Evolutionary conservation across 2,888 invertebrate genomes (phyloP).

Genomic region (Sussaba pulchella): DNA sequence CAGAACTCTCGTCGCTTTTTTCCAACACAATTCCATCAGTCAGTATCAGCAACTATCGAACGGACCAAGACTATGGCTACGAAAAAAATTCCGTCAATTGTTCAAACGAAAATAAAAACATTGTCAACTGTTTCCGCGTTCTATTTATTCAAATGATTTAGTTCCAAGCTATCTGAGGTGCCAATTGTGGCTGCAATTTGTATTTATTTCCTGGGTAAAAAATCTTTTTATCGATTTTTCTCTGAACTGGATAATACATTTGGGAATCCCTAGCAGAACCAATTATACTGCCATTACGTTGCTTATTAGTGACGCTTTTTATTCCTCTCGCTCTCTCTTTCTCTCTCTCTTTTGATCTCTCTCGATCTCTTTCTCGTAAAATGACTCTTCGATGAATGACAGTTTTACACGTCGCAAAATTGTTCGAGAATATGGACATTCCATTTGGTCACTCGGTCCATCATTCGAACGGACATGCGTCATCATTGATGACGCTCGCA

Average conservation of each 20-base stretch:
- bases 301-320: background rate
- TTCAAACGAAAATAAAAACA: background rate
- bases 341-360: too few species aligned
- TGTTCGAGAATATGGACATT: background rate
- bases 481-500: slow-evolving; percentile 25
- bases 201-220: too few species aligned
- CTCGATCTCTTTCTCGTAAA: too few species aligned
- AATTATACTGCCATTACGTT: background rate
- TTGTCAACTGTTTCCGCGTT: background rate
- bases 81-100: slow-evolving; percentile 12
- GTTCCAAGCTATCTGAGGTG: too few species aligned
- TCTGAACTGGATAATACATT: background rate
- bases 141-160: background rate
- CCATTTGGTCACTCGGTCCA: background rate
- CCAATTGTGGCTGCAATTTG: too few species aligned
- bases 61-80: background rate
- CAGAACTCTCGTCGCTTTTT: background rate
- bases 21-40: background rate
- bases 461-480: slow-evolving; percentile 15
- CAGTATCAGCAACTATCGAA: background rate
- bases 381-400: too few species aligned
- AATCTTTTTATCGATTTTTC: too few species aligned
- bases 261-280: background rate
- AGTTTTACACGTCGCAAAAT: background rate
- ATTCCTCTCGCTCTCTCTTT: background rate